A percentile compares a stretch with the other conserved stretches of the same genome.
Conservation (phyloP, 2,113 vertebrate species). For the Orcinus orca region DNA sequence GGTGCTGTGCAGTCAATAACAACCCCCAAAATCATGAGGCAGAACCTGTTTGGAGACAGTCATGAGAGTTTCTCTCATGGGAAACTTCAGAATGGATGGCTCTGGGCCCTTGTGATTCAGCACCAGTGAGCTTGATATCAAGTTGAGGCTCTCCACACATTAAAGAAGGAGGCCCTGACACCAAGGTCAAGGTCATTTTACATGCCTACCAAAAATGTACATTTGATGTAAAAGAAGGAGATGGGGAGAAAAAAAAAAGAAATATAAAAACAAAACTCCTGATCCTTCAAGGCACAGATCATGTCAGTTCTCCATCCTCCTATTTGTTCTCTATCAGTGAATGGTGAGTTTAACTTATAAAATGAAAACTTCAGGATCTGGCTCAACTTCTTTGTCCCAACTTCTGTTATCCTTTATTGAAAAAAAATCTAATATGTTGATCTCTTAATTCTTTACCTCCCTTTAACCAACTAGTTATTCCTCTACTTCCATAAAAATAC, state of each 20-base stretch:
- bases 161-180: neutral
- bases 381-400: neutral
- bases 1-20: neutral
- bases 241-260: neutral
- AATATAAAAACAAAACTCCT: neutral
- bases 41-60: neutral
- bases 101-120: neutral
- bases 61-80: neutral
- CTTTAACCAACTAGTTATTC: neutral
- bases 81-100: neutral
- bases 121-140: neutral
- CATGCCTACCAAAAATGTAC: neutral
- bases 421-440: neutral
- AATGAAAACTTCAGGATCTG: neutral
- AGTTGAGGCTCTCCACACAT: neutral
- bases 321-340: neutral
- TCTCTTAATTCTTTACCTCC: neutral
- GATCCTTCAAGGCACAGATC: neutral
- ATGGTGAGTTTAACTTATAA: neutral
- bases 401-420: neutral
- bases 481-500: neutral
- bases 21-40: neutral
- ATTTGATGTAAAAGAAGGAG: neutral
- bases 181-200: neutral
- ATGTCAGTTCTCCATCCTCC: neutral